These are phyloP conservation scores for Mythimna loreyi DNA, from an alignment of 2,888 invertebrate species.

Conservation along the genomic window DNA sequence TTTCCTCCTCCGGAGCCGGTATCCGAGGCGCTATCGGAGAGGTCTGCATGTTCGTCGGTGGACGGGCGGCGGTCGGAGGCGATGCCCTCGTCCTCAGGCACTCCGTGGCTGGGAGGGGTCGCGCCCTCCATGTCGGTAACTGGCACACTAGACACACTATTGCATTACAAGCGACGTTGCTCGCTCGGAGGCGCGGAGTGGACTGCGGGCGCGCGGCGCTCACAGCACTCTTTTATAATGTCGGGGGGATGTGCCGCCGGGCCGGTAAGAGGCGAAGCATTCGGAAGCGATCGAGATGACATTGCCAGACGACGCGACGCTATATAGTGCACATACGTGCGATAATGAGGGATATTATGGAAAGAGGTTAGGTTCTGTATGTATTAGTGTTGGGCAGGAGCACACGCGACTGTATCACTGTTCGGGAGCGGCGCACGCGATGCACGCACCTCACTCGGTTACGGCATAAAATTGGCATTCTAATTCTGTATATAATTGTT, in stretches of 20 bases:
- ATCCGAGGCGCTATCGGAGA: constrained; percentile 93
- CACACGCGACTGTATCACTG: constrained; percentile 49
- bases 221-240: constrained; percentile 83
- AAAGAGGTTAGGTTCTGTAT: constrained; percentile 59
- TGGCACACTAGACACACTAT: constrained; percentile 75
- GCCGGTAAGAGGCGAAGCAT: constrained; percentile 83
- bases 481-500: constrained; percentile 50
- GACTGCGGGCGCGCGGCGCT: constrained; percentile 88
- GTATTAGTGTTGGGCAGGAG: constrained; percentile 42
- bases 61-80: constrained; percentile 86
- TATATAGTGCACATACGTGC: constrained; percentile 48
- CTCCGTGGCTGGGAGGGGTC: constrained; percentile 79
- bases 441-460: constrained; percentile 37
- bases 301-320: constrained; percentile 82
- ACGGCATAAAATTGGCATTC: constrained; percentile 49
- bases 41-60: constrained; percentile 92
- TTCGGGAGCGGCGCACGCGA: constrained; percentile 59
- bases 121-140: constrained; percentile 83
- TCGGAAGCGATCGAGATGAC: constrained; percentile 84
- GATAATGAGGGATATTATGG: constrained; percentile 56
- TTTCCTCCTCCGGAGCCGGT: constrained; percentile 92
- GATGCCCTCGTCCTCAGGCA: constrained; percentile 87
- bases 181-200: constrained; percentile 83
- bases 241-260: constrained; percentile 83
- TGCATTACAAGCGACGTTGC: constrained; percentile 83